Conservation (phyloP, 2,888 invertebrate species). For the Zaprionus lineosus region DNA sequence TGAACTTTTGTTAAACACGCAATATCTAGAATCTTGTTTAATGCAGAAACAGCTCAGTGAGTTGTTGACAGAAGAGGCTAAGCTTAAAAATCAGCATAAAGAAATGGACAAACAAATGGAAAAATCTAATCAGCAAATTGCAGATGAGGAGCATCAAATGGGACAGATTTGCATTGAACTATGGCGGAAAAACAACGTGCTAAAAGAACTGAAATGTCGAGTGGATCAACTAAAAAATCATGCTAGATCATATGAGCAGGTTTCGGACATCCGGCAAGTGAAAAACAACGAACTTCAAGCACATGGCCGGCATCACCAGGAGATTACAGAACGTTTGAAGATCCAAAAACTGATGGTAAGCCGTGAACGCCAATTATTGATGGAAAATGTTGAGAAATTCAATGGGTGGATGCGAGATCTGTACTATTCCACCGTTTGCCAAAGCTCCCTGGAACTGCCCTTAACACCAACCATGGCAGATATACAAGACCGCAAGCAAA, state of each 20-base stretch:
- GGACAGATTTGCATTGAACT: constrained; percentile 6
- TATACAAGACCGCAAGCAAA: background rate
- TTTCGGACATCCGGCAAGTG: background rate
- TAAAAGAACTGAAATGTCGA: background rate
- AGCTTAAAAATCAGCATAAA: constrained; percentile 10
- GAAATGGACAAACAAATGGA: background rate
- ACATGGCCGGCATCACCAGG: background rate
- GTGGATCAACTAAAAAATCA: background rate
- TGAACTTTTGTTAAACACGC: too few relatives aligned
- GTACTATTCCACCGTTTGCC: background rate
- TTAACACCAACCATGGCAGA: background rate
- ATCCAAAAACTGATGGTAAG: constrained; percentile 10
- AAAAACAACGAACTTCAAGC: background rate
- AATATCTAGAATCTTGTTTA: too few relatives aligned
- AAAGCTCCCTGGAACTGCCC: constrained; percentile 12
- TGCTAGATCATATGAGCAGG: background rate
- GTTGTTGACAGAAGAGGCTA: background rate
- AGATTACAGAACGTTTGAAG: constrained; percentile 12
- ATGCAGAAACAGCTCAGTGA: background rate
- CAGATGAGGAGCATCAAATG: background rate
- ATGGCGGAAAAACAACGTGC: background rate
- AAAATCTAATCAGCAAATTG: background rate
- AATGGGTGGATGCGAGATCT: constrained; percentile 22
- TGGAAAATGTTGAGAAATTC: constrained; percentile 9
- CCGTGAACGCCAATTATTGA: constrained; percentile 1